Percentiles rank a stretch among this genome's conserved stretches.
phyloP scores from a whole-genome alignment of 2,797 vertebrate species.

The Esox masquinongy region DNA sequence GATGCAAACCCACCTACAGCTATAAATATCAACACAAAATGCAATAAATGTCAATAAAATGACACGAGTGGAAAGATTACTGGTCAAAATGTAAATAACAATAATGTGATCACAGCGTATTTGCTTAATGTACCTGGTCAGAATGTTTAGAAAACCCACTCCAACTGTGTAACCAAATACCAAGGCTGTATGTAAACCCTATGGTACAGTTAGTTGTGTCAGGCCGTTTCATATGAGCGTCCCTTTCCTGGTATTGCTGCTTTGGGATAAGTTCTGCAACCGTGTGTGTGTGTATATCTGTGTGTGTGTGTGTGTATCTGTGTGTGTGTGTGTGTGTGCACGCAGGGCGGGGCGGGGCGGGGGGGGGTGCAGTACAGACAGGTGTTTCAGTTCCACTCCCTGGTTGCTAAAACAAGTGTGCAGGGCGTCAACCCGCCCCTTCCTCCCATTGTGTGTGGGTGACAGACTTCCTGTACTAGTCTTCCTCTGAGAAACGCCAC shows the following conservation, averaged over 20 bases:
- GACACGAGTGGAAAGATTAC: neutral
- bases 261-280: conserved; percentile 14
- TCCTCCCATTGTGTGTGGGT: conserved; percentile 71
- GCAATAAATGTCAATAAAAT: neutral
- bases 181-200: neutral
- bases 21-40: conserved; percentile 46
- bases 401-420: conserved; percentile 66
- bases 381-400: conserved; percentile 55
- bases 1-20: conserved; percentile 54
- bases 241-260: neutral
- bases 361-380: conserved; percentile 57
- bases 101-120: neutral
- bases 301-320: neutral
- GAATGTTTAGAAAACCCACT: neutral
- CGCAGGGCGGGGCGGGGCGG: neutral
- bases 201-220: neutral
- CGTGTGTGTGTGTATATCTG: neutral
- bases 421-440: conserved; percentile 70
- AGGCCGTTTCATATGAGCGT: neutral
- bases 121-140: neutral
- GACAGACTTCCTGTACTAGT: conserved; percentile 55
- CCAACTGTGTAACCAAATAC: no score
- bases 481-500: conserved; percentile 46
- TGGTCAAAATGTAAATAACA: no score
- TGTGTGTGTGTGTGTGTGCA: neutral